phyloP scores from a whole-genome alignment of 2,888 invertebrate species.

The Volucella zonaria region DNA sequence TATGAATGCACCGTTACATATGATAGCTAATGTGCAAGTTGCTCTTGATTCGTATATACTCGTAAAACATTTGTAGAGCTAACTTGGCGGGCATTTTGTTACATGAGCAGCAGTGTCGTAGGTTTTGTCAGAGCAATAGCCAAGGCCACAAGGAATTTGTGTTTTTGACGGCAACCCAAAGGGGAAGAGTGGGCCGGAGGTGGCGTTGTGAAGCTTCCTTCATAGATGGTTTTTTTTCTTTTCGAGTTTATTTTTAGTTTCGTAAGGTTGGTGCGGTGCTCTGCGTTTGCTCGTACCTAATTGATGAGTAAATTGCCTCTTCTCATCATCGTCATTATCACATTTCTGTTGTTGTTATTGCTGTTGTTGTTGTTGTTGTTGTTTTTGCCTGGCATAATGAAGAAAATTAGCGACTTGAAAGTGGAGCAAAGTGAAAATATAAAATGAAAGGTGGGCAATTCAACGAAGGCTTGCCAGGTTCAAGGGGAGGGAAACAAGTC shows the following conservation, averaged over 20 bases:
- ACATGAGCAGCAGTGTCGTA: neutral
- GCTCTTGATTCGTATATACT: neutral
- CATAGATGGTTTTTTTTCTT: slow-evolving; percentile 13
- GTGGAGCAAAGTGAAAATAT: slow-evolving; percentile 30
- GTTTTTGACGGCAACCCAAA: neutral
- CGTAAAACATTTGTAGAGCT: slow-evolving; percentile 15
- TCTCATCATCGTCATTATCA: slow-evolving; percentile 30
- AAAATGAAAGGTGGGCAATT: slow-evolving; percentile 19
- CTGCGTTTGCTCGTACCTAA: slow-evolving; percentile 21
- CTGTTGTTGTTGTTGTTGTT: neutral
- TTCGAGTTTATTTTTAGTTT: slow-evolving; percentile 49
- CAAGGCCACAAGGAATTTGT: slow-evolving; percentile 21
- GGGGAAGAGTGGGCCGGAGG: neutral
- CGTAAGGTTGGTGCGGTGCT: neutral
- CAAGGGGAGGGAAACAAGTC: too few species aligned
- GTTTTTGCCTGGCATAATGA: slow-evolving; percentile 4
- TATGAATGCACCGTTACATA: too few species aligned
- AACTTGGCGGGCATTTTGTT: neutral
- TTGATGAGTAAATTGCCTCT: slow-evolving; percentile 43
- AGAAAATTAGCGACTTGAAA: slow-evolving; percentile 3
- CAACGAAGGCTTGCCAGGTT: neutral
- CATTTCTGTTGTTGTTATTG: neutral
- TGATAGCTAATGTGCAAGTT: too few species aligned
- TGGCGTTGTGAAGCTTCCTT: neutral
- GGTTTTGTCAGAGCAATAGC: neutral